Evolutionary conservation across 1,140 invertebrate genomes (phyloP).

Genomic region (Muscidifurax raptorellus): DNA sequence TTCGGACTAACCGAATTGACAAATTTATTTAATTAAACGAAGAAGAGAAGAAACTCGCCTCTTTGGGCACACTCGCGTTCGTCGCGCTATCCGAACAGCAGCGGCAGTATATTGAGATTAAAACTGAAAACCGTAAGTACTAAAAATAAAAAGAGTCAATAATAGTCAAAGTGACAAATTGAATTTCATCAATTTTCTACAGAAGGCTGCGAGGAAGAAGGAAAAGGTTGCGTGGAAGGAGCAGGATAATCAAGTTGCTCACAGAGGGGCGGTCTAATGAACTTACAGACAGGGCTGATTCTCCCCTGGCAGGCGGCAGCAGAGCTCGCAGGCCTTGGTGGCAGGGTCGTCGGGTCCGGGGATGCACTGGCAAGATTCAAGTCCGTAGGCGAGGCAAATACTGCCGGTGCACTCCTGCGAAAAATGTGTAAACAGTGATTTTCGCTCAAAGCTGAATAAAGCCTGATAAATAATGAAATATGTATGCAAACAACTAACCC

Average conservation of each 20-base stretch:
- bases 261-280: background rate
- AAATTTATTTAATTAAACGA: conserved; percentile 34
- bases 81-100: no score
- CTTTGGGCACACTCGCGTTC: background rate
- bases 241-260: conserved; percentile 33
- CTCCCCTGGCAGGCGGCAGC: conserved; percentile 91
- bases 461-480: background rate
- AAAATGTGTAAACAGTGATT: conserved; percentile 51
- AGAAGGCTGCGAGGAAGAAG: background rate
- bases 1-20: conserved; percentile 30
- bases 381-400: conserved; percentile 93
- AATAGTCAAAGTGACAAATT: no score
- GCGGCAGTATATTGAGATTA: background rate
- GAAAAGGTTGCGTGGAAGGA: background rate
- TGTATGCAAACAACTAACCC: conserved; percentile 80
- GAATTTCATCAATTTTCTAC: no score
- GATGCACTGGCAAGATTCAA: conserved; percentile 97
- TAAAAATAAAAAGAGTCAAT: background rate
- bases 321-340: conserved; percentile 92
- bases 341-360: conserved; percentile 84
- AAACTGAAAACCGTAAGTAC: background rate
- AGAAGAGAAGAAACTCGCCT: conserved; percentile 11
- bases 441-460: conserved; percentile 25
- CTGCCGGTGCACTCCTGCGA: conserved; percentile 92
- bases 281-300: conserved; percentile 82